phyloP scores from a whole-genome alignment of 2,888 invertebrate species.

The Penaeus monodon region DNA sequence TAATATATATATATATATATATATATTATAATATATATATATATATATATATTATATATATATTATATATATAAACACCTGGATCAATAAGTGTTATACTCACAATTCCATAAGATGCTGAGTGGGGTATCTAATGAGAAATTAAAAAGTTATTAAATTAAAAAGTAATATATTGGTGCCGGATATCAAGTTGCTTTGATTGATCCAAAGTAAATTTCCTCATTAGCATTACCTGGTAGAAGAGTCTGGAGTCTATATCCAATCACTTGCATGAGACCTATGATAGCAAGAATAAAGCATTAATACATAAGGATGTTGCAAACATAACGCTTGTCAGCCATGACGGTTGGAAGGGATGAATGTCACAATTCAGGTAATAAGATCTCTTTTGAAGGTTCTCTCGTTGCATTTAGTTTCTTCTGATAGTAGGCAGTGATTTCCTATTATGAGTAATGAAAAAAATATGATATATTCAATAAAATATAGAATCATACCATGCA shows the following conservation, averaged over 20 bases:
- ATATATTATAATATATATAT: too few relatives aligned
- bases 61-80: too few relatives aligned
- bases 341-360: slow-evolving; percentile 97
- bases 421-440: slow-evolving; percentile 91
- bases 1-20: too few relatives aligned
- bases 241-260: slow-evolving; percentile 79
- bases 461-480: too few relatives aligned
- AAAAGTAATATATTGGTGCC: too few relatives aligned
- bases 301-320: slow-evolving; percentile 95
- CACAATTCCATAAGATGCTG: too few relatives aligned
- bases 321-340: slow-evolving; percentile 96
- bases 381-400: slow-evolving; percentile 95
- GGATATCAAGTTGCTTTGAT: background rate
- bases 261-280: slow-evolving; percentile 84
- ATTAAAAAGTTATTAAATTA: too few relatives aligned
- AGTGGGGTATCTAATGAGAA: too few relatives aligned
- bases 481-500: background rate
- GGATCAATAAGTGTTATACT: too few relatives aligned
- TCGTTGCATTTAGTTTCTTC: slow-evolving; percentile 90
- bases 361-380: slow-evolving; percentile 94
- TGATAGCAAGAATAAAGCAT: slow-evolving; percentile 94
- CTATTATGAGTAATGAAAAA: slow-evolving; percentile 70
- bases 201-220: slow-evolving; percentile 28
- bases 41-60: too few relatives aligned
- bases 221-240: slow-evolving; percentile 70